Conservation (phyloP, 2,113 vertebrate species). For the Onychostoma macrolepis region DNA sequence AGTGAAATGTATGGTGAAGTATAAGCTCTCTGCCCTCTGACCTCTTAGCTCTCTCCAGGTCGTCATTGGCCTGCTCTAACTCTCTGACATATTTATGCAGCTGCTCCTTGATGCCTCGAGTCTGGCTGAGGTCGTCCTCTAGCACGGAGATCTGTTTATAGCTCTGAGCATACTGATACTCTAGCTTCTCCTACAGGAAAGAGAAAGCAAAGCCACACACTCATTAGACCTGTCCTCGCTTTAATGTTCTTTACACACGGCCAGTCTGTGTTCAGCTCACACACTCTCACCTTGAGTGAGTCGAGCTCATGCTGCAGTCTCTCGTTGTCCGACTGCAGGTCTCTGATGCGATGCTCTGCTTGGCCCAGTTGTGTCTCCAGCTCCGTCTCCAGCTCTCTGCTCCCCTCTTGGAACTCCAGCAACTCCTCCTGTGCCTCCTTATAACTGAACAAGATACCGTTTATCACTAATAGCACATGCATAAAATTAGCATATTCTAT, state of each 20-base stretch:
- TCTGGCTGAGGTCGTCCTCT: conserved; percentile 95
- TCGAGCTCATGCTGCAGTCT: conserved; percentile 92
- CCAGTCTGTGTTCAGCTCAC: background rate
- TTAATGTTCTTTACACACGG: background rate
- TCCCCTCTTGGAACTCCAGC: conserved; percentile 97
- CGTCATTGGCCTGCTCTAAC: conserved; percentile 96
- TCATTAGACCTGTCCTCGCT: background rate
- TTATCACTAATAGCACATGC: background rate
- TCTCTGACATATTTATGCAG: conserved; percentile 95
- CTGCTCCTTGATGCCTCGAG: conserved; percentile 93
- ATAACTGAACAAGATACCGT: conserved; percentile 74
- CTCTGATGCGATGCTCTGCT: conserved; percentile 90
- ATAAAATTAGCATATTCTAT: background rate
- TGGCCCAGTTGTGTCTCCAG: conserved; percentile 94
- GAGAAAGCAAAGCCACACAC: background rate
- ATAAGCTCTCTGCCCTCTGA: conserved; percentile 55
- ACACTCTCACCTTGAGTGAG: conserved; percentile 81
- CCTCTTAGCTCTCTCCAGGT: conserved; percentile 96
- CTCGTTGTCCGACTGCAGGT: conserved; percentile 93
- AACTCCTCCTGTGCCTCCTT: conserved; percentile 96
- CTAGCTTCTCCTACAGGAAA: conserved; percentile 86
- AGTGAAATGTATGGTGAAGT: background rate
- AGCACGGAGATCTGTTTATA: conserved; percentile 95
- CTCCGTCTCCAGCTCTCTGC: conserved; percentile 95
- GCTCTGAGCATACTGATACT: conserved; percentile 93